Percentiles rank a stretch among this genome's conserved stretches.
Conservation (phyloP, 2,113 vertebrate genomes). For the Rhea americana region DNA sequence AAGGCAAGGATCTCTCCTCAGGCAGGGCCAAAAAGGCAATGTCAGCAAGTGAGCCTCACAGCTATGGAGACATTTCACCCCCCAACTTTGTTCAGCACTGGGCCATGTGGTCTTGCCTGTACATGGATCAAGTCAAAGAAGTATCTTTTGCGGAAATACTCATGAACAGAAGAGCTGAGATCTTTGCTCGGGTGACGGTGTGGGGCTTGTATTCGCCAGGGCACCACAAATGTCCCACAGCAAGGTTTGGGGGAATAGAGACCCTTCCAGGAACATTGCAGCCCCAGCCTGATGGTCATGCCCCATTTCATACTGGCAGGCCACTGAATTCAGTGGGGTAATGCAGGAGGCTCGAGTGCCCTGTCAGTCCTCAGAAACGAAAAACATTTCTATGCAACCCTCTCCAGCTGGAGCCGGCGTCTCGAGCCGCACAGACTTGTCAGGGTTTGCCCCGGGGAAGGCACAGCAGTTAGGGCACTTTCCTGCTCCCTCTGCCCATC, state of each 20-base stretch:
- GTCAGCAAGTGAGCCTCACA: background rate
- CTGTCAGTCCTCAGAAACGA: background rate
- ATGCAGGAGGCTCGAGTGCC: background rate
- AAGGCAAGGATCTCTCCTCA: background rate
- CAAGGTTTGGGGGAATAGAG: background rate
- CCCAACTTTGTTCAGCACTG: background rate
- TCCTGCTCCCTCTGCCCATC: background rate
- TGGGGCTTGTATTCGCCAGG: accelerated
- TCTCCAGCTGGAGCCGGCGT: background rate
- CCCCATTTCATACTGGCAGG: background rate
- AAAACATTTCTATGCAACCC: accelerated
- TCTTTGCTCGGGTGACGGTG: background rate
- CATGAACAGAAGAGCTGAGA: background rate
- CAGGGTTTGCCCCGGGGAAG: background rate
- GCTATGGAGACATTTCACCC: background rate
- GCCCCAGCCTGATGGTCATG: accelerated
- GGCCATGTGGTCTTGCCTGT: accelerated
- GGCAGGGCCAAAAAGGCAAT: background rate
- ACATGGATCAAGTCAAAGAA: background rate
- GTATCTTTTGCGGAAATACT: background rate
- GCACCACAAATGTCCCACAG: background rate
- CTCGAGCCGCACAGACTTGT: background rate
- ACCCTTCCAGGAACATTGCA: background rate
- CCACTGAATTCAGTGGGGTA: background rate
- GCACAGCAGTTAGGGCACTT: background rate